These are phyloP conservation scores for Xerus inauris DNA, from an alignment of 2,113 vertebrate genomes.

Conservation along the genomic window DNA sequence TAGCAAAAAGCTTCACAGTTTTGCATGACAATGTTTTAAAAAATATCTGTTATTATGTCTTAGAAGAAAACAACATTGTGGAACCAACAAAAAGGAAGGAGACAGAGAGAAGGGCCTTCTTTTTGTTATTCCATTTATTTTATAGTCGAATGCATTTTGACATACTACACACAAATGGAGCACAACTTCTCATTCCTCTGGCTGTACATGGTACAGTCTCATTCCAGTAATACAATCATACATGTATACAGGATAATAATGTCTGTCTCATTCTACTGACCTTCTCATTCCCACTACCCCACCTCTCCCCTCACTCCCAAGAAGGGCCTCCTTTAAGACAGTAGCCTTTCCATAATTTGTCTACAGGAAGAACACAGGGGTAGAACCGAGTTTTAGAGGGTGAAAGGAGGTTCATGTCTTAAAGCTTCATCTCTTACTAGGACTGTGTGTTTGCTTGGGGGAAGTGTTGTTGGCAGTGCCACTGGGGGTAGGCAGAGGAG, in stretches of 20 bases:
- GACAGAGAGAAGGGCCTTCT: not conserved
- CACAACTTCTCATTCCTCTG: no score
- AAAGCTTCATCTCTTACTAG: not conserved
- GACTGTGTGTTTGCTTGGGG: not conserved
- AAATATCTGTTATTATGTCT: not conserved
- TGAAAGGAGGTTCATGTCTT: not conserved
- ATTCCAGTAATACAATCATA: no score
- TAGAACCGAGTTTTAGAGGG: not conserved
- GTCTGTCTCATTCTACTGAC: no score
- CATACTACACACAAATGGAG: no score
- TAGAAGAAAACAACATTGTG: not conserved
- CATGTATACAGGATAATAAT: no score
- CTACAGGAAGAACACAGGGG: not conserved
- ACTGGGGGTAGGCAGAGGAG: no score
- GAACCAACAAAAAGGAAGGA: not conserved
- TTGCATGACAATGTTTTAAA: not conserved
- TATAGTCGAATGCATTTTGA: no score
- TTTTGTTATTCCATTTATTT: no score
- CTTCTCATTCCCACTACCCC: no score
- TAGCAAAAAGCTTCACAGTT: not conserved
- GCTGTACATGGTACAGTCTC: no score
- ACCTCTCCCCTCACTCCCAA: no score
- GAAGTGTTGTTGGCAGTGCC: not conserved
- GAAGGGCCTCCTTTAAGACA: not conserved
- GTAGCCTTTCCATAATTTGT: not conserved